Base-by-base conservation (phyloP, 2,797 vertebrate species). In the Nyctalus aviator region DNA sequence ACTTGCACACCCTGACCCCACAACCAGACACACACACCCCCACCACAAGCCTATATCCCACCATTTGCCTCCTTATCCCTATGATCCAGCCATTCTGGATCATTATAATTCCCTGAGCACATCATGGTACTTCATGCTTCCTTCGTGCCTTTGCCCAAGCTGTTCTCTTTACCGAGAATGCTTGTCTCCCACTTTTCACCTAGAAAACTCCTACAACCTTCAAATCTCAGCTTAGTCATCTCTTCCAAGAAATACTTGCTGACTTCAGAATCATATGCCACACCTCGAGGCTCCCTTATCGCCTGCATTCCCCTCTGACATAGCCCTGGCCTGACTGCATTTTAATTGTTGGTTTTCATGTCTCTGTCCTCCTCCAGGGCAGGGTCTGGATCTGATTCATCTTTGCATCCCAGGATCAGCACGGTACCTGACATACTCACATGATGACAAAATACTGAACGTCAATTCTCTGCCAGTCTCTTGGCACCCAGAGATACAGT, bases 181-280 rank as follows among this genome's bases (percentile, higher is more conserved):
- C 32, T 32, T 84, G 82, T 46, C 69, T 57, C 50, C 46, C 30
- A 5, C 59, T 84, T 84, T 64, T 68, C 27, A 57, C 81, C 41
- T 48, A 17, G 41, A 88, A 92, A 83, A 79, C 48, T 32, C 53
- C 35, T 37, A 9, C 14, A 73, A 17, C 17, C 27, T 85, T 84
- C 72, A 90, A 50, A 48, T 69, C 3, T 14, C 27, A 46, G 57
- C 27, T 83, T 64, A 41, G 13, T 44, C 41, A 3, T 75, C 64
- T 76, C 50, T 37, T 83, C 79, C 44, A 86, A 88, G 57, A 94
- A 85, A 46, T 21, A 44, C 32, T 84, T 66, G 64, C 75, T 48
- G 69, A 44, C 62, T 41, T 4, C 48, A 25, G 37, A 32, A 44
- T 79, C 79, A 13, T 8, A 79, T 41, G 30, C 25, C 41, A 30